Base-by-base conservation (phyloP, 1,140 invertebrate species). In the Copidosoma floridanum region DNA sequence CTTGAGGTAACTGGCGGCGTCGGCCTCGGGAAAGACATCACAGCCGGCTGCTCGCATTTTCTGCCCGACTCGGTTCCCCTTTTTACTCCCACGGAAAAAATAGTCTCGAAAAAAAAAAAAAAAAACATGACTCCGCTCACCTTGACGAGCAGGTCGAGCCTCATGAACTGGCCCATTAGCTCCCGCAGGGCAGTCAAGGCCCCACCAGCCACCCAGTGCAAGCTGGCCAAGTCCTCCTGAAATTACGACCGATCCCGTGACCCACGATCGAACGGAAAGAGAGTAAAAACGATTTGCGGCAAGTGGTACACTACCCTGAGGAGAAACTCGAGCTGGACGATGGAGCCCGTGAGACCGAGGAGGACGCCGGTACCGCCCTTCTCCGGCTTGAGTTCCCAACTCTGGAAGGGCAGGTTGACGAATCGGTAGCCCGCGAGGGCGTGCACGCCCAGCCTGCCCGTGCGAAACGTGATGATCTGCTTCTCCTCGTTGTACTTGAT, bases 1-100 rank as follows among this genome's bases (percentile, higher is more conserved):
- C 72, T 92, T 91, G 8, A 94, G 84, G 75, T 94, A 93, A 70
- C 88, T 89, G 65, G 88, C 86, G 0, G 89, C 91, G 77, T 96
- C 94, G 60, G 86, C 85, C 57, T 88, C 87, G 0, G 94, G 94
- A 75, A 96, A 97, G n/a, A 97, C 80, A 73, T 95, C 93, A 35
- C 94, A 86, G n/a, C 92, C 92, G 6, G 85, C 84, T 27, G 80
- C 79, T 60, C 85, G 83, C 77, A 93, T 82, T 60, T 86, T 83
- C 89, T 92, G 71, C 8, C 74, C 68, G 77, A 73, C 4, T 72
- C 69, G n/a, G n/a, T n/a, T n/a, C n/a, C n/a, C n/a, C n/a, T n/a
- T n/a, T n/a, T n/a, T n/a, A n/a, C n/a, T n/a, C n/a, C 40, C 18
- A 0, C 40, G 1, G 40, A 10, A 16, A n/a, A 10, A 0, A 1